Base-by-base conservation (phyloP, 1,140 invertebrate species). In the Vanessa atalanta region DNA sequence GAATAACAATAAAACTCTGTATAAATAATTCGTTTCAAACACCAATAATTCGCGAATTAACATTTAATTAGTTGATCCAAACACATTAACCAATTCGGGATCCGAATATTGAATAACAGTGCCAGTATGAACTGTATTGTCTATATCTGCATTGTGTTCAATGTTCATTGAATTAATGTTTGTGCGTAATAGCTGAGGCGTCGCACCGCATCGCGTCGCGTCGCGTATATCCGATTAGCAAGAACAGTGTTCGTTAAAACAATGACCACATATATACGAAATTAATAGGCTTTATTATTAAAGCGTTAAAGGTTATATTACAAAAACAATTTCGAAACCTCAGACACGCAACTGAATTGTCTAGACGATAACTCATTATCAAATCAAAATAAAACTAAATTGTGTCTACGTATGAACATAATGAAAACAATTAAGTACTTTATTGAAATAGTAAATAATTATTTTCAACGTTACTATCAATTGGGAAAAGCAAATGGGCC, bases 141-240 rank as follows among this genome's bases (percentile, higher is more conserved):
- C 76, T 77, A 76, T 87, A 84, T 88, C 86, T 85, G 84, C 73
- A 83, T 87, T 84, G 81, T 77, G 75, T 79, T 87, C 82, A 86
- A 81, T 77, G 75, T 79, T 86, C 83, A 86, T 88, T 78, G 77
- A 79, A 84, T 86, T 86, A 83, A 77, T 76, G 79, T 78, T 81
- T 80, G 79, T 68, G 79, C 73, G 51, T 79, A 75, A 81, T 80
- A 70, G 72, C 23, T 72, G 50, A 51, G 69, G 79, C 78, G 70
- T 78, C 55, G 51, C 60, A 16, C 50, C 66, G 70, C 73, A 64
- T 63, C 71, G 75, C 78, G 72, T 65, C 76, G 70, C 67, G 65
- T 43, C 65, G 48, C 70, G 55, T 67, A 51, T 76, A 85, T 83
- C 79, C 80, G 81, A 85, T 85, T 87, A 85, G 77, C 69, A 65